Evolutionary conservation across 2,113 vertebrate genomes (phyloP), one percentile per base, ranked within the genome.

Genomic region (Sarotherodon lohbergeri): DNA sequence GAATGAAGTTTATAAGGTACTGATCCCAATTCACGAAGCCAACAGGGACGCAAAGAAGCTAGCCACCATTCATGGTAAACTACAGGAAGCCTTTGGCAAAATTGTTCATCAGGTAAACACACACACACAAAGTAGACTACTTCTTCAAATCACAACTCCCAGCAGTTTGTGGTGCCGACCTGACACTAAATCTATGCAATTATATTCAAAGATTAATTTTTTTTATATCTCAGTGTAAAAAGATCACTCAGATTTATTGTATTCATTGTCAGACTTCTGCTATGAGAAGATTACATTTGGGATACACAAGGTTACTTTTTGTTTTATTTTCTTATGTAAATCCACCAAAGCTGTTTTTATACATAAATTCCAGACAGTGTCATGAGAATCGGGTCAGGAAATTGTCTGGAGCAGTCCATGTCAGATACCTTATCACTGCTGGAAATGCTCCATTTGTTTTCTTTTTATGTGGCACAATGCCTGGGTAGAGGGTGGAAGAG

Each of bases 51-150:
- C 98, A 86, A 99, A 99, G 96, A 99, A 99, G 93, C 95, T 99
- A 24, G 97, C 98, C 87, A 96, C 98, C 84, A 99, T 99, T 97
- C 99, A 99, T 96, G 98, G 98, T 97, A 99, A 99, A 99, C 99
- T 99, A 76, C 98, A 99, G 91, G 98, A 99, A 95, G 99, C 99
- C 13, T 99, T 99, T 97, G 97, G 98, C 96, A 99, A 99, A 97
- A 99, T 99, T 66, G 98, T 99, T 66, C 98, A 99, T 89, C 99
- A 99, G 99, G 99, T 99, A 98, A 99, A 91, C 80, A 63, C 82
- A 83, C 34, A 54, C 56, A 76, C n/a, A 59, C 52, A 82, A 16
- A 1, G 14, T 82, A 83, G 66, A 79, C 17, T n/a, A n/a, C 22
- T 6, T 39, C 9, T 68, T 81, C n/a, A 16, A 39, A 8, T 39